These are phyloP conservation scores for Agelaius phoeniceus DNA, from an alignment of 2,113 vertebrate species.

Conservation along the genomic window DNA sequence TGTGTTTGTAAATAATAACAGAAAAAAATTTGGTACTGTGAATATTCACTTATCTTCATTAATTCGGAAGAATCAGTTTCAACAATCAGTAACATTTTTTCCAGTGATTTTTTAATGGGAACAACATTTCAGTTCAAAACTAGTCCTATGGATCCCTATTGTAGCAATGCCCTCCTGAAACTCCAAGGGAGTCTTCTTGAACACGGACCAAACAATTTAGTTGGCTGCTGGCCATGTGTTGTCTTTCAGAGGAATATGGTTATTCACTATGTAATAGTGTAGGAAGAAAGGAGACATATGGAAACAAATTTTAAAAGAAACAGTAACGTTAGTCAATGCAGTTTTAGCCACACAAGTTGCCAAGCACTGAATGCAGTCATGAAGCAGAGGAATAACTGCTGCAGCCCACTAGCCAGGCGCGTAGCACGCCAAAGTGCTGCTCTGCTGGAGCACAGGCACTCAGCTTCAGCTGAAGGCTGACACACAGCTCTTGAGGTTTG, in stretches of 20 bases:
- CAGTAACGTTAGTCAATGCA: not conserved
- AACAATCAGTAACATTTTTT: not conserved
- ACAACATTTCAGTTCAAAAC: not conserved
- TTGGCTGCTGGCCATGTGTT: conserved; percentile 48
- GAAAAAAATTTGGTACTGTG: not conserved
- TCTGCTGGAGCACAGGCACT: not conserved
- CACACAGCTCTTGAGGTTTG: not conserved
- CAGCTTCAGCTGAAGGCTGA: not conserved
- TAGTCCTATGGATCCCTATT: not conserved
- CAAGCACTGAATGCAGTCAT: not conserved
- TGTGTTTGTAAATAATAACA: not conserved
- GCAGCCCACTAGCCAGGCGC: not conserved
- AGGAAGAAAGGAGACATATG: conserved; percentile 22
- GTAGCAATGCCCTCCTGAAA: not conserved
- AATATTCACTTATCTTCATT: not conserved
- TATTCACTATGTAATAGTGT: not conserved
- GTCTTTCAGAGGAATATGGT: conserved; percentile 18
- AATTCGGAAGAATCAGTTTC: not conserved
- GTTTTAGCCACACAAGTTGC: conserved; percentile 10
- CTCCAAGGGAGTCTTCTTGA: conserved; percentile 1
- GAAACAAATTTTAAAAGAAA: conserved; percentile 34
- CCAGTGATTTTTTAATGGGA: not conserved
- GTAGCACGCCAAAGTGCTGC: not conserved
- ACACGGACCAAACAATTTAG: conserved; percentile 13
- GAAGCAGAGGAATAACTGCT: conserved; percentile 1